Evolutionary conservation across 2,888 invertebrate species (phyloP).

Genomic region (Sesia bembeciformis): DNA sequence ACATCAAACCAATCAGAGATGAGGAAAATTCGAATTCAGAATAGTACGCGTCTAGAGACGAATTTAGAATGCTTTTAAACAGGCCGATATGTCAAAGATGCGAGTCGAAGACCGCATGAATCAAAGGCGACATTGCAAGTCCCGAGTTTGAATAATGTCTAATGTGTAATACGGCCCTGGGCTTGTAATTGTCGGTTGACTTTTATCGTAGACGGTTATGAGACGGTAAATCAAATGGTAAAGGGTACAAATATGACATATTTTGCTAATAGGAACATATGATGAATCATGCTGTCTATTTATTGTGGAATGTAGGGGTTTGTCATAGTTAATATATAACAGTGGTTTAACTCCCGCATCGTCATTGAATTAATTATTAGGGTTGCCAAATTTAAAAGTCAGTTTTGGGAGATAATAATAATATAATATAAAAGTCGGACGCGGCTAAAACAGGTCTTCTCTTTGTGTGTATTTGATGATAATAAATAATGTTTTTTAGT

Average conservation of each 20-base stretch:
- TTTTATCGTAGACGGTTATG: slow-evolving; percentile 34
- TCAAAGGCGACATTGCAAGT: slow-evolving; percentile 34
- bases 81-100: neutral
- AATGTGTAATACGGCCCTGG: slow-evolving; percentile 39
- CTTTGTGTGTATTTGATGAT: too few relatives aligned
- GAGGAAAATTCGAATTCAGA: slow-evolving; percentile 8
- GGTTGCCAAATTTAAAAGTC: too few relatives aligned
- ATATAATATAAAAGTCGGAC: too few relatives aligned
- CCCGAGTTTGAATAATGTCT: slow-evolving; percentile 22
- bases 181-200: slow-evolving; percentile 56
- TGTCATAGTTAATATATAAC: too few relatives aligned
- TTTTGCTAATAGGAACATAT: neutral
- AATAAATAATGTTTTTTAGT: neutral
- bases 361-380: too few relatives aligned
- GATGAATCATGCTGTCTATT: neutral
- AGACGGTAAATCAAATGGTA: slow-evolving; percentile 45
- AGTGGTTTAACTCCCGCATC: too few relatives aligned
- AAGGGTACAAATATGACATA: slow-evolving; percentile 36
- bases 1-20: slow-evolving; percentile 1
- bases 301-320: too few relatives aligned
- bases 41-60: slow-evolving; percentile 17
- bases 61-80: neutral
- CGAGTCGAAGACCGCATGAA: slow-evolving; percentile 28
- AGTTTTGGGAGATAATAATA: too few relatives aligned
- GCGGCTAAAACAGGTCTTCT: too few relatives aligned